Evolutionary conservation across 2,797 vertebrate genomes (phyloP).

Genomic region (Artibeus jamaicensis): DNA sequence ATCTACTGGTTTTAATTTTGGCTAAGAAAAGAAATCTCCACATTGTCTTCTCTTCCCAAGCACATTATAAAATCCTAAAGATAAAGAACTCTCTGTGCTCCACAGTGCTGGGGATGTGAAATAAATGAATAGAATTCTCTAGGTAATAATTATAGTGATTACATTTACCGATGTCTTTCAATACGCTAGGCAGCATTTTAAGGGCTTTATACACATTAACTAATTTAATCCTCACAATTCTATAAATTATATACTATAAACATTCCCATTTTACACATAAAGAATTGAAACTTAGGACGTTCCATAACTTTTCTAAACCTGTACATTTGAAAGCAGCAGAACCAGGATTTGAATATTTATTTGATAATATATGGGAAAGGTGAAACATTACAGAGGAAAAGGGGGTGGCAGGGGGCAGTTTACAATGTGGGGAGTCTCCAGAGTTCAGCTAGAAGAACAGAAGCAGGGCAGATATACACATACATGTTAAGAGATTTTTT

Average conservation of each 20-base stretch:
- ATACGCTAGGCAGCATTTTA: neutral
- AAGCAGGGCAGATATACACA: neutral
- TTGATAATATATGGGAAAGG: neutral
- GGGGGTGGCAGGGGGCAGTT: neutral
- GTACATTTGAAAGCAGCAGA: neutral
- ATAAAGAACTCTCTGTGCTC: neutral
- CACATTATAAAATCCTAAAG: neutral
- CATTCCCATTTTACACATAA: neutral
- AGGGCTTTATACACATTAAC: neutral
- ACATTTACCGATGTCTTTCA: neutral
- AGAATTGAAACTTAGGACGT: neutral
- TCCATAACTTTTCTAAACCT: conserved; percentile 20
- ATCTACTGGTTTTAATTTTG: neutral
- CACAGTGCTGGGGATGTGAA: neutral
- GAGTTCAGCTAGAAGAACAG: neutral
- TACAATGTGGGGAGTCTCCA: neutral
- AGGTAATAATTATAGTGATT: neutral
- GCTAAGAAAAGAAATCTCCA: neutral
- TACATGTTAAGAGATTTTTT: neutral
- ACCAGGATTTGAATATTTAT: neutral
- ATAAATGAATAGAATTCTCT: neutral
- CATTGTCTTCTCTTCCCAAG: neutral
- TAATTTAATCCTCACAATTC: neutral
- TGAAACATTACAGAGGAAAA: neutral
- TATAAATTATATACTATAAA: neutral